phyloP scores from a whole-genome alignment of 1,140 invertebrate species.

The Mactra quadrangularis region DNA sequence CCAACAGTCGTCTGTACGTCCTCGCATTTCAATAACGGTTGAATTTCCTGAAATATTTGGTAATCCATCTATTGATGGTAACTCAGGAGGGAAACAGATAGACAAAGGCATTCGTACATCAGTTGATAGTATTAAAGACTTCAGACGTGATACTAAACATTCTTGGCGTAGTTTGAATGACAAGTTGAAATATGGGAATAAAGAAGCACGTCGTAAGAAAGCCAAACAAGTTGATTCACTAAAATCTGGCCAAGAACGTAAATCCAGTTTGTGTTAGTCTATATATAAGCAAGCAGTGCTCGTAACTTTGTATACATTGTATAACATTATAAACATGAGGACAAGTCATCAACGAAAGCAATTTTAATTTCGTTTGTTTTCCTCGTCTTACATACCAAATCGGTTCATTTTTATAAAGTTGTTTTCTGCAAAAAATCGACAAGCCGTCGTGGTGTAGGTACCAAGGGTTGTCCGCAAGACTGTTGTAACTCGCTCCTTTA shows the following conservation, averaged over 20 bases:
- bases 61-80: not conserved
- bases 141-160: not conserved
- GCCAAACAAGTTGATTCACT: not conserved
- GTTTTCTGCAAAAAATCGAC: no score
- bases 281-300: no score
- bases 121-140: not conserved
- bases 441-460: no score
- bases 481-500: no score
- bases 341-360: no score
- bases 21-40: slow-evolving; percentile 12
- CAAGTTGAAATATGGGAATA: not conserved
- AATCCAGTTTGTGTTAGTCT: slow-evolving; percentile 33
- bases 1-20: not conserved
- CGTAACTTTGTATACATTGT: no score
- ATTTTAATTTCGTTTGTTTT: no score
- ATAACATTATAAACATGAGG: no score
- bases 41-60: slow-evolving; percentile 1
- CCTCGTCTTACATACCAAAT: no score
- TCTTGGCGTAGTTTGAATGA: not conserved
- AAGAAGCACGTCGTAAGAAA: not conserved
- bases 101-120: not conserved
- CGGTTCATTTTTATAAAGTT: no score
- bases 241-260: not conserved
- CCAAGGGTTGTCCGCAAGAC: no score
- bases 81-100: not conserved